Base-by-base conservation (phyloP, 2,113 vertebrate genomes). In the Rafetus swinhoei region DNA sequence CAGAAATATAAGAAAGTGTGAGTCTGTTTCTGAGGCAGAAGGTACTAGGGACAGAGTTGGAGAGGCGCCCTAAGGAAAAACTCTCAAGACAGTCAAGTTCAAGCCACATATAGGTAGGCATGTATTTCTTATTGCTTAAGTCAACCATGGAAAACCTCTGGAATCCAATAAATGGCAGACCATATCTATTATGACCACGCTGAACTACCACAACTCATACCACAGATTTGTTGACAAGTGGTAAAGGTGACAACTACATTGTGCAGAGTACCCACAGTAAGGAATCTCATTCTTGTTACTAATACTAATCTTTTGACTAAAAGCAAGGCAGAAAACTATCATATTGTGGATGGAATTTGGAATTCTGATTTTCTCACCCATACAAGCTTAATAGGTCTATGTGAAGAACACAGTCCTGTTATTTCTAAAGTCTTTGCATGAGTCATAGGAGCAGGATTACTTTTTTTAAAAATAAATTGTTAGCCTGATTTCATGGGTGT, bases 141-240 rank as follows among this genome's bases (percentile, higher is more conserved):
- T 72, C 39, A 77, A 27, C 11, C 39, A 72, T 10, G 65, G 9
- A 69, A 21, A 35, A 72, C 18, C 18, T 35, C 32, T n/a, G 16
- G 65, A 72, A 72, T 35, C 65, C 35, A n/a, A 72, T 72, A 35
- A 72, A 72, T 8, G 15, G 62, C n/a, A 32, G 32, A 59, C 45
- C n/a, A 59, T 39, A 32, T 62, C 72, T 62, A 57, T 86, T 0
- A 0, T 19, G 27, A 1, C 1, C 1, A 2, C 0, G 0, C 69
- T 60, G 21, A 72, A 72, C 69, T 80, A 60, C 45, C 32, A 32
- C 32, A 91, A 74, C 79, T 89, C 18, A 29, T 6, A 2, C 50
- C 1, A 77, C 39, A 50, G 13, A 22, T 72, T 35, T 35, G 32
- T 72, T 72, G 65, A 72, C 15, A 19, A 72, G 65, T 35, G n/a